Conservation (phyloP, 2,888 invertebrate species). For the Pimpla rufipes region DNA sequence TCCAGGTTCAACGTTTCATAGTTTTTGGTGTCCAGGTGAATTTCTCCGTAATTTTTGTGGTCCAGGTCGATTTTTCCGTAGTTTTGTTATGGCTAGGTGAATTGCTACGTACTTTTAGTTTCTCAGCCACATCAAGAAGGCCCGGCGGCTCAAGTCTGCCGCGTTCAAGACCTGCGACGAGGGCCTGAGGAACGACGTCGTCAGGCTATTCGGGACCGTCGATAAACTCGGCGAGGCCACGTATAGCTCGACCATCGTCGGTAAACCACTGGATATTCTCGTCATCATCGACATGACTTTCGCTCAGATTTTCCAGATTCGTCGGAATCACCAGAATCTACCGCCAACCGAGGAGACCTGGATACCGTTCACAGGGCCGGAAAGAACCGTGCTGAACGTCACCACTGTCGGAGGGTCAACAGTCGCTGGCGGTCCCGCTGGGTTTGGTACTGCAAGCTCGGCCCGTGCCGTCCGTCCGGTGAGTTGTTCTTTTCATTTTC, state of each 20-base stretch:
- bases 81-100: slow-evolving; percentile 85
- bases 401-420: slow-evolving; percentile 85
- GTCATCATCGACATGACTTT: too few relatives aligned
- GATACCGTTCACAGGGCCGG: slow-evolving; percentile 87
- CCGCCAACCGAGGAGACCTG: slow-evolving; percentile 87
- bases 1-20: neutral
- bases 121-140: too few relatives aligned
- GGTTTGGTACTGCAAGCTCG: too few relatives aligned
- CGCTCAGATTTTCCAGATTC: slow-evolving; percentile 80
- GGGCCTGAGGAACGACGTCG: slow-evolving; percentile 89
- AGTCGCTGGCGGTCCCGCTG: too few relatives aligned
- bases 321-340: slow-evolving; percentile 80
- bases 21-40: too few relatives aligned
- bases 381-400: slow-evolving; percentile 85
- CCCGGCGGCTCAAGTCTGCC: slow-evolving; percentile 88
- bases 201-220: slow-evolving; percentile 89
- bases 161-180: slow-evolving; percentile 92
- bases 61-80: neutral
- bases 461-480: too few relatives aligned
- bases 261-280: too few relatives aligned
- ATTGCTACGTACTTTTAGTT: slow-evolving; percentile 81
- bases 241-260: slow-evolving; percentile 86
- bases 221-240: slow-evolving; percentile 90
- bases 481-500: too few relatives aligned
- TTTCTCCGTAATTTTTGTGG: neutral